A percentile compares a stretch with the other conserved stretches of the same genome.
Conservation (phyloP, 2,888 invertebrate genomes). For the Parthenolecanium corni region DNA sequence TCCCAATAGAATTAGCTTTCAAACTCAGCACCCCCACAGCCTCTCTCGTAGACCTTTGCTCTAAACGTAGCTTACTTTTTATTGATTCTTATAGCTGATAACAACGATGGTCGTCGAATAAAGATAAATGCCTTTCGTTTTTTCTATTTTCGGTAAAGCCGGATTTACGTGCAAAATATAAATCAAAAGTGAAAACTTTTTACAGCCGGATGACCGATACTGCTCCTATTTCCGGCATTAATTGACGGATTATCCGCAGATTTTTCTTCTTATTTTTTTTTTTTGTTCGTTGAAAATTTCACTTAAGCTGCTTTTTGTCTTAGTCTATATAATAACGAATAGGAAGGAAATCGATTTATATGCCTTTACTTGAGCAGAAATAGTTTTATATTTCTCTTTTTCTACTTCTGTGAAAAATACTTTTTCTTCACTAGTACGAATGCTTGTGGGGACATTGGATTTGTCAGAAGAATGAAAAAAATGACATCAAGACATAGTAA, state of each 20-base stretch:
- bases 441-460: background rate
- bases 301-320: too few relatives aligned
- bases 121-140: conserved; percentile 20
- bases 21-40: background rate
- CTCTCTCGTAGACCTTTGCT: background rate
- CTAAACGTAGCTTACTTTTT: conserved; percentile 11
- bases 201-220: background rate
- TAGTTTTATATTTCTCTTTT: too few relatives aligned
- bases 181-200: conserved; percentile 10
- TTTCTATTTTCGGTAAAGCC: background rate
- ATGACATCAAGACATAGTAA: background rate
- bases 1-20: conserved; percentile 16
- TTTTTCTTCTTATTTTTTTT: too few relatives aligned
- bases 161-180: conserved; percentile 14
- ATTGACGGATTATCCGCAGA: conserved; percentile 1
- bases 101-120: conserved; percentile 27
- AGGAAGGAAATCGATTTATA: too few relatives aligned
- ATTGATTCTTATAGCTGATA: conserved; percentile 27
- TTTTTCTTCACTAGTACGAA: background rate
- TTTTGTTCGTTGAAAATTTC: too few relatives aligned
- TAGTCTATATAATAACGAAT: too few relatives aligned
- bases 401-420: background rate
- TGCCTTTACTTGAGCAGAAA: too few relatives aligned
- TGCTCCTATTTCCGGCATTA: conserved; percentile 6
- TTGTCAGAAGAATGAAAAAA: background rate